phyloP scores from a whole-genome alignment of 2,113 vertebrate genomes.

The Marmota monax region DNA sequence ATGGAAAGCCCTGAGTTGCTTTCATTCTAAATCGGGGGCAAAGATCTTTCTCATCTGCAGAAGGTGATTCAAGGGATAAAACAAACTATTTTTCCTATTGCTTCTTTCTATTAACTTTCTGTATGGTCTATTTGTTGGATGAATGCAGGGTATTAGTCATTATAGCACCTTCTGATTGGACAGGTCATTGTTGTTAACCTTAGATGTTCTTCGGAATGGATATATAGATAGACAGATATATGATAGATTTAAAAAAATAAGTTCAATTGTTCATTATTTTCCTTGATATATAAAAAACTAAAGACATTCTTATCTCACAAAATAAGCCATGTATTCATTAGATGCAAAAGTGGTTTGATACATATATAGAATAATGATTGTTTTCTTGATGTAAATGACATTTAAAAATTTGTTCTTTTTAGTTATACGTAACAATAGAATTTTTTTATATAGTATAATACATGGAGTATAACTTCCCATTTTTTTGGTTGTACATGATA shows the following conservation, averaged over 20 bases:
- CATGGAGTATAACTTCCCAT: no score
- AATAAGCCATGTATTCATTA: neutral
- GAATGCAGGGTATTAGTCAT: slow-evolving; percentile 57
- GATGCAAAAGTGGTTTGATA: neutral
- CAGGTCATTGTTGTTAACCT: slow-evolving; percentile 41
- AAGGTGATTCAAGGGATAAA: slow-evolving; percentile 32
- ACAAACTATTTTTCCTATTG: neutral
- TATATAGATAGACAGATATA: neutral
- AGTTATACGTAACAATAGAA: no score
- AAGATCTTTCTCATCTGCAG: slow-evolving; percentile 62
- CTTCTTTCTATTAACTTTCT: slow-evolving; percentile 53
- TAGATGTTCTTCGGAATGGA: neutral
- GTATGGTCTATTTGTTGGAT: neutral
- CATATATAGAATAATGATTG: neutral
- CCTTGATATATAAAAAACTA: neutral
- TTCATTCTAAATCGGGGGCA: slow-evolving; percentile 64
- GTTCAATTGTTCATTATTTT: slow-evolving; percentile 13
- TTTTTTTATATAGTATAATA: no score
- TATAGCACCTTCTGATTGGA: slow-evolving; percentile 52
- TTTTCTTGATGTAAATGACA: neutral
- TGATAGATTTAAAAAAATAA: neutral
- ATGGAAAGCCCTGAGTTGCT: neutral
- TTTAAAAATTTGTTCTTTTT: neutral
- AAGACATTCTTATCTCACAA: neutral
- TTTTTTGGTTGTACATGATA: no score